phyloP scores from a whole-genome alignment of 2,888 invertebrate species.

The Oscheius sp. region DNA sequence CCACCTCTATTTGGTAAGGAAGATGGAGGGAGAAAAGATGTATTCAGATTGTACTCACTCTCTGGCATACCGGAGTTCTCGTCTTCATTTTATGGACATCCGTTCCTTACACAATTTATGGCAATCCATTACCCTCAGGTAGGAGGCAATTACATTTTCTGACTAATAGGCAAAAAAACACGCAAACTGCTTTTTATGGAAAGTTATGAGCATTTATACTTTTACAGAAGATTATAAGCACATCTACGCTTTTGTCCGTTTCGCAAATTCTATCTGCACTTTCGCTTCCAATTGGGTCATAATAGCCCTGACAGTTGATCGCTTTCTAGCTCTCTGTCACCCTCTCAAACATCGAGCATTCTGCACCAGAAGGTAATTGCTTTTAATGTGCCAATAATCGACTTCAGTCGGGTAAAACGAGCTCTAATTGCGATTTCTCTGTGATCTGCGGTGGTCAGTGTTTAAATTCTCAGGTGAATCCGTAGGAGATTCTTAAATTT shows the following conservation, averaged over 20 bases:
- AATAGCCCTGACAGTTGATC: not conserved
- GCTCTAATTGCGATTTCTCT: not conserved
- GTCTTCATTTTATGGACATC: not conserved
- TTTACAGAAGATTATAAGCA: too few relatives aligned
- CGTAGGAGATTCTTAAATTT: too few relatives aligned
- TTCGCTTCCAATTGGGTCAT: not conserved
- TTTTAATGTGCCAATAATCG: not conserved
- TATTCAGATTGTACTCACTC: not conserved
- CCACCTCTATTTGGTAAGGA: not conserved
- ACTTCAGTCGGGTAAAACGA: not conserved
- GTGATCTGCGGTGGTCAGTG: too few relatives aligned
- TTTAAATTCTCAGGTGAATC: too few relatives aligned
- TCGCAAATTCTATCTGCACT: too few relatives aligned
- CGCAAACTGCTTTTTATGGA: too few relatives aligned
- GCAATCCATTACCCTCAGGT: not conserved
- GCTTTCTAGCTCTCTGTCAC: constrained; percentile 8
- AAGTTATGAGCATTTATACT: too few relatives aligned
- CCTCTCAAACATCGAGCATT: not conserved
- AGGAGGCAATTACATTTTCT: too few relatives aligned
- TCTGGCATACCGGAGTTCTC: not conserved
- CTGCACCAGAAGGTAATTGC: not conserved
- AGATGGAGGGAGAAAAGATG: too few relatives aligned
- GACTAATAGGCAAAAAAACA: too few relatives aligned
- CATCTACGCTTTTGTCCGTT: too few relatives aligned
- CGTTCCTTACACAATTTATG: not conserved